Evolutionary conservation across 1,140 invertebrate genomes (phyloP).

Genomic region (Ceratosolen fusciceps): DNA sequence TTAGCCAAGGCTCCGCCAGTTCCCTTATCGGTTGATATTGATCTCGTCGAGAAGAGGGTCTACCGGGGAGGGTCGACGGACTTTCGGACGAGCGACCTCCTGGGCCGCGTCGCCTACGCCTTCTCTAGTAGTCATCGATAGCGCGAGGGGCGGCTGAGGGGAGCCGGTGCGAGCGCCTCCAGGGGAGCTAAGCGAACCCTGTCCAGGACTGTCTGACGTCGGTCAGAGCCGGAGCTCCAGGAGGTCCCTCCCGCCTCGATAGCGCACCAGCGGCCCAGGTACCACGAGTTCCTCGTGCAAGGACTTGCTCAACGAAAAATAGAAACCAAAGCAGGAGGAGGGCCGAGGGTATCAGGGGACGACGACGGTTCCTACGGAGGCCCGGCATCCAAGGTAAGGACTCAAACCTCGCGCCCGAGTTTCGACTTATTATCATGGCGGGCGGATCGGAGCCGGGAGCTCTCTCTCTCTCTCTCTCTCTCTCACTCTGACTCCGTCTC

Average conservation of each 20-base stretch:
- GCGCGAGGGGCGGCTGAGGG: not conserved
- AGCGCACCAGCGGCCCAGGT: too few relatives aligned
- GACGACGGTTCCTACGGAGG: not conserved
- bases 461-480: not conserved
- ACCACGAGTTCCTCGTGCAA: too few relatives aligned
- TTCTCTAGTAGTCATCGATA: not conserved
- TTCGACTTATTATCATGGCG: slow-evolving; percentile 41
- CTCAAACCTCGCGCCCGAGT: not conserved
- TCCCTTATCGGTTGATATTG: too few relatives aligned
- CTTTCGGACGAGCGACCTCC: not conserved
- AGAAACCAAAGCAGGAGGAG: too few relatives aligned
- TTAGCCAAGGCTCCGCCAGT: not conserved
- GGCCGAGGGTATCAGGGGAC: too few relatives aligned
- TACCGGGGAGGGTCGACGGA: not conserved
- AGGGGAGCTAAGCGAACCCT: too few relatives aligned
- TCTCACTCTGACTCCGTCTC: not conserved
- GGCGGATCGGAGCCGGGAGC: not conserved
- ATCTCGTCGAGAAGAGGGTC: too few relatives aligned
- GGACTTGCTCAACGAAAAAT: too few relatives aligned
- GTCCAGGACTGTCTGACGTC: too few relatives aligned
- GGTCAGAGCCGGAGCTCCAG: too few relatives aligned
- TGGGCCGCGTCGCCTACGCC: too few relatives aligned
- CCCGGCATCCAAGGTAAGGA: not conserved
- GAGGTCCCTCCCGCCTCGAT: too few relatives aligned
- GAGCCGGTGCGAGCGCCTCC: not conserved